Evolutionary conservation across 2,888 invertebrate genomes (phyloP), one percentile per base, ranked within the genome.

Genomic region (Cetonia aurata): DNA sequence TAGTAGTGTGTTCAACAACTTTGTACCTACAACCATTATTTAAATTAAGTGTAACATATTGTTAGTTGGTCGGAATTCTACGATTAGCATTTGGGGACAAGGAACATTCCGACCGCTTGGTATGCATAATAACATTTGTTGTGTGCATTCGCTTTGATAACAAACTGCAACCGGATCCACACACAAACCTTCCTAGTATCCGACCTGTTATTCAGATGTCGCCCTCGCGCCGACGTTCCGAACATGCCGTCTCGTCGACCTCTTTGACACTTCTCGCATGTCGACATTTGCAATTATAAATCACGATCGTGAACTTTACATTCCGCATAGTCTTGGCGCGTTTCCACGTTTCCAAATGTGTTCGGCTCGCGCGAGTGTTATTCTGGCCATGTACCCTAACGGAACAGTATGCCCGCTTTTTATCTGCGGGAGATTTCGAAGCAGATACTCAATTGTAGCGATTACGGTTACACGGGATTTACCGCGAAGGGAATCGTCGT

Each of bases 381-480:
- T 48, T 10, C 13, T 19, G 25, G 56, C 41, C 12, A 19, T 17
- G 6, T 25, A 2, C 9, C 31, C 33, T 46, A 25, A 31, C 31
- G 44, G 17, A 10, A 42, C 72, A 46, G 67, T 19, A 80, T 80
- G 79, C 75, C 79, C 6, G 72, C 78, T 56, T 80, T 79, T 75
- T 78, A 79, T 75, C 74, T 79, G 66, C 77, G 76, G 44, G 77
- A 78, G 75, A 75, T 78, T 71, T 79, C 80, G 41, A 79, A 76
- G 71, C 77, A 73, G 44, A 75, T 73, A 50, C 59, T 74, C 25
- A 33, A 62, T 25, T 65, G 13, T 46, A 19, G 33, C 56, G 52
- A 52, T 17, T 59, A 60, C 53, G 67, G 53, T 68, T 59, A 46
- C 59, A 13, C 12, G 12, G 59, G 46, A 59, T 72, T 65, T 62